phyloP scores from a whole-genome alignment of 2,888 invertebrate genomes.

The Aspidapion aeneum region DNA sequence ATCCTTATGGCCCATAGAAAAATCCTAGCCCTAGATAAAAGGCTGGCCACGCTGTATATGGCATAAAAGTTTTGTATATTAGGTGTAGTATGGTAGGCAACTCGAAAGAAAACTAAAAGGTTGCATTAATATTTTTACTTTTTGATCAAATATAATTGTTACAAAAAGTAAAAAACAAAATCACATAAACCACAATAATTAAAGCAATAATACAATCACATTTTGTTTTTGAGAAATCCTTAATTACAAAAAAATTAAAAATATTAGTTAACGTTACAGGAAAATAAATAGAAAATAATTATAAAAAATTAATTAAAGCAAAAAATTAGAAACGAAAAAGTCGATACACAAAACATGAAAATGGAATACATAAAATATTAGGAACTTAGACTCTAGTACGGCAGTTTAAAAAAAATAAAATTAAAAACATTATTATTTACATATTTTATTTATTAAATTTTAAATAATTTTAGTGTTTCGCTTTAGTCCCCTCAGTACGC shows the following conservation, averaged over 20 bases:
- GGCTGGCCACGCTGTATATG: no score
- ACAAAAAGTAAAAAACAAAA: not conserved
- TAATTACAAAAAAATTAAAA: not conserved
- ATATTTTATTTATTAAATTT: not conserved
- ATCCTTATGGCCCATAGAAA: no score
- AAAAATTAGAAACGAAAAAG: not conserved
- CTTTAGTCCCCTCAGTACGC: constrained; percentile 33
- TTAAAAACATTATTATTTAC: not conserved
- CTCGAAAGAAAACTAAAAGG: no score
- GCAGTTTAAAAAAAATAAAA: constrained; percentile 2
- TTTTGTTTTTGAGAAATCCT: not conserved
- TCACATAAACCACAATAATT: not conserved
- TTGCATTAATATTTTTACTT: no score
- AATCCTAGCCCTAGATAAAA: no score
- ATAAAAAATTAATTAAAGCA: constrained; percentile 10
- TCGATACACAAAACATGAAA: not conserved
- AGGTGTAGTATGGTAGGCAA: no score
- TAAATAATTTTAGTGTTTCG: constrained; percentile 28
- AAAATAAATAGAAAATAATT: not conserved
- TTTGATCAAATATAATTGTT: no score
- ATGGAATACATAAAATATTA: constrained; percentile 22
- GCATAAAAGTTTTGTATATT: no score
- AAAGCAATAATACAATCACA: constrained; percentile 4
- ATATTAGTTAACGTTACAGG: not conserved
- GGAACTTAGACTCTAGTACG: constrained; percentile 37